phyloP scores from a whole-genome alignment of 2,797 vertebrate species.

The Betta splendens region DNA sequence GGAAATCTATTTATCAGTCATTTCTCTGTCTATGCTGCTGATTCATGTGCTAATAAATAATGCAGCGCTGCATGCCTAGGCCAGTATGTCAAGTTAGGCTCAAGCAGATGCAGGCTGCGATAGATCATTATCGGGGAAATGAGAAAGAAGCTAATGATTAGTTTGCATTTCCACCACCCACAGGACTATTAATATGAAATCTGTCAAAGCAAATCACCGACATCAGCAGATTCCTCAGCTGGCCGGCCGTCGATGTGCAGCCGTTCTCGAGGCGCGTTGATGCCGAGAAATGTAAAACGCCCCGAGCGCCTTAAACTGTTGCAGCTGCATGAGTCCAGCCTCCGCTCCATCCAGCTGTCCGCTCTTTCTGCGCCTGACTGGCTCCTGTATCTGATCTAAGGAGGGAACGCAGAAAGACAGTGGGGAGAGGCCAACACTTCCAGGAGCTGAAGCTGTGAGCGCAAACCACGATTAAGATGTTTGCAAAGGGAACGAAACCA shows the following conservation, averaged over 20 bases:
- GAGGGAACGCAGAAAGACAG: slow-evolving; percentile 10
- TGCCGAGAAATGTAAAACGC: slow-evolving; percentile 53
- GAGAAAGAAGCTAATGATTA: slow-evolving; percentile 56
- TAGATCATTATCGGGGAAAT: slow-evolving; percentile 63
- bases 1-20: slow-evolving; percentile 55
- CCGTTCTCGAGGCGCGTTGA: slow-evolving; percentile 26
- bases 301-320: slow-evolving; percentile 26
- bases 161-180: slow-evolving; percentile 53
- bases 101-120: slow-evolving; percentile 56
- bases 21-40: slow-evolving; percentile 43
- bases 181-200: slow-evolving; percentile 54
- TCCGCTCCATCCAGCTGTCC: background rate
- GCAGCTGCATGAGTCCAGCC: slow-evolving; percentile 1
- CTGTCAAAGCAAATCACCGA: slow-evolving; percentile 49
- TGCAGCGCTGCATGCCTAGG: slow-evolving; percentile 41
- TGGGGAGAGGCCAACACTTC: slow-evolving; percentile 30
- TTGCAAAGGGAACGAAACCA: slow-evolving; percentile 33
- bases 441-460: slow-evolving; percentile 27
- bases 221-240: slow-evolving; percentile 52
- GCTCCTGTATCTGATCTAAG: slow-evolving; percentile 5
- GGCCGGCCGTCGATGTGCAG: slow-evolving; percentile 45
- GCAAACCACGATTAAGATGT: slow-evolving; percentile 28
- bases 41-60: slow-evolving; percentile 58
- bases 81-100: slow-evolving; percentile 51
- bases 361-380: slow-evolving; percentile 18